Evolutionary conservation across 2,797 vertebrate species (phyloP), one percentile per base, ranked within the genome.

Genomic region (Malacoctenus gilli): DNA sequence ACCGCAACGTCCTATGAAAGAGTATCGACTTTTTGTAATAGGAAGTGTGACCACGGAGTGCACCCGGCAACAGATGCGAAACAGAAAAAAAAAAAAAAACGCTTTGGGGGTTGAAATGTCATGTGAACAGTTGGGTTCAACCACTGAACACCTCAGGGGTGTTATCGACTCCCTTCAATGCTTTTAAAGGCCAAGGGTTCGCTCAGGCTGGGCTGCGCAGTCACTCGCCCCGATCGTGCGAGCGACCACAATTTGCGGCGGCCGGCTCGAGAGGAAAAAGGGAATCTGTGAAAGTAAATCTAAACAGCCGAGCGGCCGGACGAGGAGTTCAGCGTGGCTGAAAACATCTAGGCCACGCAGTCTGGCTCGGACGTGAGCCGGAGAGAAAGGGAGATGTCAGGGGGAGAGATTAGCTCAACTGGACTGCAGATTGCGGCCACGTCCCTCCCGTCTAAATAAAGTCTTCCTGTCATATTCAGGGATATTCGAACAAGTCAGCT

Each of bases 81-180:
- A 82, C 71, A 63, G 55, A 64, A 65, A 54, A 70, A 86, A 70
- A 85, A 89, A 86, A 78, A 70, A 85, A 89, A 87, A 78, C 44
- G 77, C 75, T 83, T 83, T 85, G 80, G 86, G 82, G 75, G 73
- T 86, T 87, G 85, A 90, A 91, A 92, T 91, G 89, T 88, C 89
- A 90, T 89, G 83, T 86, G 84, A 86, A 89, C 88, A 87, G 88
- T 81, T 89, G 85, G 86, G 84, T 86, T 91, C 85, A 88, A 89
- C 85, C 86, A 89, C 84, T 89, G 87, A 92, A 89, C 88, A 86
- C 87, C 79, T 82, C 85, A 82, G 86, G 88, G 85, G 87, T 89
- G 72, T 81, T 85, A 90, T 90, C 60, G 88, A 90, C 87, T 83
- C 80, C 75, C 85, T 84, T 83, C 80, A 75, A 76, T 82, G 85